Evolutionary conservation across 2,113 vertebrate genomes (phyloP).

Genomic region (Rhinopomastus cyanomelas): DNA sequence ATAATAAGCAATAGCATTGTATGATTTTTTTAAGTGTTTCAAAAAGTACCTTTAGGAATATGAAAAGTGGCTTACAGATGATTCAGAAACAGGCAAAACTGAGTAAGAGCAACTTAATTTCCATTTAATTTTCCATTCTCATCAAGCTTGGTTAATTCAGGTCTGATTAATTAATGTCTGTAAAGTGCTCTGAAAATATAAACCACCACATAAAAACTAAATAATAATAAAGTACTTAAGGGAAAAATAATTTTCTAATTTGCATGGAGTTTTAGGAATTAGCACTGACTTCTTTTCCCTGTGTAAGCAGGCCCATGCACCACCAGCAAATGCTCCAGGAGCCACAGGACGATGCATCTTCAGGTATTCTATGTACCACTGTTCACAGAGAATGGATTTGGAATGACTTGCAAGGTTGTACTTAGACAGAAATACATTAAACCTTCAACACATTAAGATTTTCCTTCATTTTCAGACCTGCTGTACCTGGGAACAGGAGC

Average conservation of each 20-base stretch:
- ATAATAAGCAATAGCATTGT: background rate
- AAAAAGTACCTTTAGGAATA: background rate
- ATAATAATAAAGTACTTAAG: background rate
- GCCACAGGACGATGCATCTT: background rate
- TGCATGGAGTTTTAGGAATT: background rate
- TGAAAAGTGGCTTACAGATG: background rate
- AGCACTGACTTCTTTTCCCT: background rate
- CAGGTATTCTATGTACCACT: background rate
- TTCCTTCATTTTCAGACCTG: background rate
- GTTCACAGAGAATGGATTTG: background rate
- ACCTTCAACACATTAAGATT: fast-evolving
- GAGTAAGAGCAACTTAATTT: background rate
- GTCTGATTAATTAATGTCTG: conserved; percentile 39
- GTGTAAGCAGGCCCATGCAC: background rate
- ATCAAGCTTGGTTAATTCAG: conserved; percentile 10
- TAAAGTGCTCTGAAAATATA: conserved; percentile 21
- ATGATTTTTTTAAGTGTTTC: background rate
- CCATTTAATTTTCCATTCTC: conserved; percentile 26
- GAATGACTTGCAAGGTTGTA: background rate
- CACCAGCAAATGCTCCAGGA: background rate
- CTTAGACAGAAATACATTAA: background rate
- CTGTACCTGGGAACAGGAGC: background rate
- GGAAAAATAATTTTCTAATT: conserved; percentile 8
- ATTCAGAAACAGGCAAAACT: background rate
- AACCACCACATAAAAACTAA: conserved; percentile 17